These are phyloP conservation scores for Pterocles orientalis DNA, from an alignment of 2,113 vertebrate species.

Conservation along the genomic window DNA sequence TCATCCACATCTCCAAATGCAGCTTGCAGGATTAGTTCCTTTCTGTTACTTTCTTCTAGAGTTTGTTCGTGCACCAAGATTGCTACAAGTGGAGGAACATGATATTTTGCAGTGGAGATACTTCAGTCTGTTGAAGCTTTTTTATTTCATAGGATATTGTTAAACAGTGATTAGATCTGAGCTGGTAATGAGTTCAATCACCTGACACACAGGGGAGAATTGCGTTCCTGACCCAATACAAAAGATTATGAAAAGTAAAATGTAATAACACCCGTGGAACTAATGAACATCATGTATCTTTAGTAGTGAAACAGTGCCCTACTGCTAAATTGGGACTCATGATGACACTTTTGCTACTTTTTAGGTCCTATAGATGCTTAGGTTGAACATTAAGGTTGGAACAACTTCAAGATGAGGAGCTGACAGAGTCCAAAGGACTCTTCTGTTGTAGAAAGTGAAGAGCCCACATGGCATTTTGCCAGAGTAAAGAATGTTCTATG, in stretches of 20 bases:
- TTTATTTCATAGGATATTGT: not conserved
- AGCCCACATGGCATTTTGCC: not conserved
- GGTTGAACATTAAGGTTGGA: not conserved
- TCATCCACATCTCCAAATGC: not conserved
- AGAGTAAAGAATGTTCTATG: not conserved
- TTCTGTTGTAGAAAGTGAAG: not conserved
- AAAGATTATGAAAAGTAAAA: not conserved
- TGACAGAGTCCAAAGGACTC: not conserved
- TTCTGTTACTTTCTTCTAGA: not conserved
- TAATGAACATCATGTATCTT: not conserved
- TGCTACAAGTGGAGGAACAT: not conserved
- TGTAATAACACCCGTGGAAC: not conserved
- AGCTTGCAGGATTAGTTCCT: not conserved
- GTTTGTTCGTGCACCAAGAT: fast-evolving
- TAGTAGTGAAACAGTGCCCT: not conserved
- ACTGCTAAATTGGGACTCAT: not conserved
- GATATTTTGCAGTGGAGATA: not conserved
- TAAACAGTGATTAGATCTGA: not conserved
- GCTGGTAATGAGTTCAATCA: not conserved
- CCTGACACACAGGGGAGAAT: not conserved
- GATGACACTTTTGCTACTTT: not conserved
- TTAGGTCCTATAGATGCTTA: not conserved
- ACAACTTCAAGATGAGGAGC: not conserved
- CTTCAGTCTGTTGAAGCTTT: not conserved
- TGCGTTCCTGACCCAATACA: not conserved